Base-by-base conservation (phyloP, 2,888 invertebrate genomes). In the Strigamia crassipes region DNA sequence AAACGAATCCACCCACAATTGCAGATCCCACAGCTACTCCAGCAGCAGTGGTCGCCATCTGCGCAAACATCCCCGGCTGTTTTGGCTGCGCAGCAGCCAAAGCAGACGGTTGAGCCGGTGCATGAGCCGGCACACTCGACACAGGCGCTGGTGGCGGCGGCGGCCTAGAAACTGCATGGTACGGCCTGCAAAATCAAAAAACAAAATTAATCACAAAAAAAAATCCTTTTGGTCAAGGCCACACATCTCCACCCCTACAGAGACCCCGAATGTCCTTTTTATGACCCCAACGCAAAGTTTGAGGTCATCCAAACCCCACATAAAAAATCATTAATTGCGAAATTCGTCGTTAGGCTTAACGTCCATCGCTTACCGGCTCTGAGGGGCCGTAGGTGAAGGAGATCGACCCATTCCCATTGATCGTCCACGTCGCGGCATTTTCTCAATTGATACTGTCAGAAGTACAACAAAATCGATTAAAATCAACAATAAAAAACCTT, bases 31-130 rank as follows among this genome's bases (percentile, higher is more conserved):
- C 93, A 79, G 99, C 99, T 38, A 99, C 99, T 86, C 99, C 99
- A 84, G 97, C 99, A 85, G 99, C 99, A 10, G 99, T 99, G 0
- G 97, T 96, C 82, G 98, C 98, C 98, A 99, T 99, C 89, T 99
- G 97, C 81, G 93, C 93, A 88, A 99, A 93, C 87, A 99, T 88
- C 1, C 96, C 94, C 0, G 98, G 98, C 85, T 93, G 93, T 87
- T 94, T 92, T 13, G 92, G 90, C 84, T 91, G 91, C 9, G 91
- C 91, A 78, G 83, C 84, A 56, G 80, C 79, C 3, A 83, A 83
- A 6, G 83, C 83, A 4, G 83, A 82, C 15, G 83, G 56, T 82
- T 84, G 83, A 42, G 84, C 82, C 13, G 84, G 82, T 46, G 85
- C 85, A 38, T 86, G 85, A 77, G 87, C 87, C 23, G 87, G 86